Conservation (phyloP, 1,140 invertebrate genomes). For the Tenebrio molitor region DNA sequence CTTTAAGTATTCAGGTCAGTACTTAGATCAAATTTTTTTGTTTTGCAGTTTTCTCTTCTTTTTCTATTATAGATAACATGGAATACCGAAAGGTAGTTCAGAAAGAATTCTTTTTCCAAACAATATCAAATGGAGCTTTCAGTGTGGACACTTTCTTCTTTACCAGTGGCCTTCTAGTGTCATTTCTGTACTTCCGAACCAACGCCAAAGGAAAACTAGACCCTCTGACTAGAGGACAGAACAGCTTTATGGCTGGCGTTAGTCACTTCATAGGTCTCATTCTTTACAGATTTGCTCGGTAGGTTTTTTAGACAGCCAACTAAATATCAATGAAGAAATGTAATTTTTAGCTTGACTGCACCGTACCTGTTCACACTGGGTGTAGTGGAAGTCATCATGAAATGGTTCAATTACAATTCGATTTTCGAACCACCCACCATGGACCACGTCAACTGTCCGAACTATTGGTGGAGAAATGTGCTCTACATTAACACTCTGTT, state of each 20-base stretch:
- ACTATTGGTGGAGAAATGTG: slow-evolving; percentile 90
- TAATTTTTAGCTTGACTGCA: slow-evolving; percentile 85
- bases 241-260: slow-evolving; percentile 77
- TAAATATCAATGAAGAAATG: too few species aligned
- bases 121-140: slow-evolving; percentile 88
- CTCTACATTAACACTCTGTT: slow-evolving; percentile 88
- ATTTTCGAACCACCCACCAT: slow-evolving; percentile 85
- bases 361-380: slow-evolving; percentile 89
- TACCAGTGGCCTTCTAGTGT: slow-evolving; percentile 84
- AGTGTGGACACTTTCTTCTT: slow-evolving; percentile 96
- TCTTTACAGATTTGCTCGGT: slow-evolving; percentile 82
- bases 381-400: slow-evolving; percentile 83
- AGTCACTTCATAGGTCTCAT: slow-evolving; percentile 85
- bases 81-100: slow-evolving; percentile 83
- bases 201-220: slow-evolving; percentile 85
- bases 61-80: too few species aligned
- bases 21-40: too few species aligned
- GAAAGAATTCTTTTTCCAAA: slow-evolving; percentile 85
- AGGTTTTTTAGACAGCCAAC: too few species aligned
- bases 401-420: slow-evolving; percentile 84
- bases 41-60: too few species aligned
- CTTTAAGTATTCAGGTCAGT: slow-evolving; percentile 81
- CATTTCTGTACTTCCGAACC: slow-evolving; percentile 87
- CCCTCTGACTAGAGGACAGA: slow-evolving; percentile 78
- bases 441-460: slow-evolving; percentile 84